Conservation (phyloP, 1,140 invertebrate genomes). For the Colletes latitarsis region DNA sequence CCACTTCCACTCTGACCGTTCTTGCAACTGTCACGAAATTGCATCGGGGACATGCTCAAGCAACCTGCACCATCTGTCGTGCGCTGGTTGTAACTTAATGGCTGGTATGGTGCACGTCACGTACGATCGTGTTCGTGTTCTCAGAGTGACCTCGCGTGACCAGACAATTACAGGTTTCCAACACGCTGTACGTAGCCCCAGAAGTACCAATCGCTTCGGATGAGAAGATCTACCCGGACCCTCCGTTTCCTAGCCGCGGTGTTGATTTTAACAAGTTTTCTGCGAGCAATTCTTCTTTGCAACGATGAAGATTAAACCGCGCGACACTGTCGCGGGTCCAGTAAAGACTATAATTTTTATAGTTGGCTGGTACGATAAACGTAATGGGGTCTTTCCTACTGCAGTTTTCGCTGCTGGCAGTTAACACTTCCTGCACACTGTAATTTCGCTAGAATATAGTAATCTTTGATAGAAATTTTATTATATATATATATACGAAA, state of each 20-base stretch:
- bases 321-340: no score
- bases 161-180: conserved; percentile 65
- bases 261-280: conserved; percentile 30
- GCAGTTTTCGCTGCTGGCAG: not conserved
- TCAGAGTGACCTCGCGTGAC: conserved; percentile 65
- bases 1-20: conserved; percentile 5
- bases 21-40: conserved; percentile 53
- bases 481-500: not conserved
- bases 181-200: conserved; percentile 46
- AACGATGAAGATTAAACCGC: not conserved
- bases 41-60: conserved; percentile 45
- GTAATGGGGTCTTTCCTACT: not conserved
- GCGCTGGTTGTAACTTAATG: conserved; percentile 55
- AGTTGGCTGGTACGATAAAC: not conserved
- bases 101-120: conserved; percentile 59
- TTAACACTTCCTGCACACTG: conserved; percentile 7
- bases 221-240: conserved; percentile 21
- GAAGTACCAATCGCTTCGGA: conserved; percentile 61
- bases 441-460: not conserved
- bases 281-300: not conserved
- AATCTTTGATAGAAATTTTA: not conserved
- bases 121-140: conserved; percentile 67
- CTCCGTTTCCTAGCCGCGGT: not conserved
- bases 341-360: conserved; percentile 8
- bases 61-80: conserved; percentile 62